A percentile compares a stretch with the other conserved stretches of the same genome.
phyloP scores from a whole-genome alignment of 1,140 invertebrate species.

The Cydia amplana region DNA sequence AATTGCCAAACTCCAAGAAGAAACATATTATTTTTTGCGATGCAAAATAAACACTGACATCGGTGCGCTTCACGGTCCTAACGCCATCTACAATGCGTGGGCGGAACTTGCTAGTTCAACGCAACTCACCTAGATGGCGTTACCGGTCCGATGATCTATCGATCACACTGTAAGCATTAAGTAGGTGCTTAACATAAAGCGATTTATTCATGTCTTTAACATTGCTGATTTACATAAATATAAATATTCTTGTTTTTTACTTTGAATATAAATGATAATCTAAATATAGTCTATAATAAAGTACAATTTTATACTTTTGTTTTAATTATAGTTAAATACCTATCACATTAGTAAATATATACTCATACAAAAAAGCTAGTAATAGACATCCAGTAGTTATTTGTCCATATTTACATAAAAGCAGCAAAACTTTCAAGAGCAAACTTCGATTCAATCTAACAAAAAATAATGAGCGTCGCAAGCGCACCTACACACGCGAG shows the following conservation, averaged over 20 bases:
- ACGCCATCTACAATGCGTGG: constrained; percentile 44
- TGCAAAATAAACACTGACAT: not conserved
- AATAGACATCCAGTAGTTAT: not conserved
- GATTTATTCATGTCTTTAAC: not conserved
- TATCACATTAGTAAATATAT: not conserved
- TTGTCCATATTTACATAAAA: constrained; percentile 8
- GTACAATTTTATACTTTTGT: no score
- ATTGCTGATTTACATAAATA: not conserved
- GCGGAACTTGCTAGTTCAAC: constrained; percentile 44
- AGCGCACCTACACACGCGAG: constrained; percentile 41
- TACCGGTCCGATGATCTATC: constrained; percentile 32
- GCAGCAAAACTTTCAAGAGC: constrained; percentile 23
- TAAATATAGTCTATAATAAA: no score
- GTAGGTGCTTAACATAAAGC: not conserved
- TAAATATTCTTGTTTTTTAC: not conserved
- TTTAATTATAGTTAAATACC: no score
- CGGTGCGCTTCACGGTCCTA: not conserved
- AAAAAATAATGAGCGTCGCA: constrained; percentile 30
- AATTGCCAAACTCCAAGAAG: not conserved
- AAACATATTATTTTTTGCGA: not conserved
- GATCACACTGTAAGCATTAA: not conserved
- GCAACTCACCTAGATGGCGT: constrained; percentile 45
- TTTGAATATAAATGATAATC: no score
- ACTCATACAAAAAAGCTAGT: not conserved
- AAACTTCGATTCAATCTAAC: constrained; percentile 29